These are phyloP conservation scores for Channa striata DNA, from an alignment of 2,797 vertebrate species.

Conservation along the genomic window DNA sequence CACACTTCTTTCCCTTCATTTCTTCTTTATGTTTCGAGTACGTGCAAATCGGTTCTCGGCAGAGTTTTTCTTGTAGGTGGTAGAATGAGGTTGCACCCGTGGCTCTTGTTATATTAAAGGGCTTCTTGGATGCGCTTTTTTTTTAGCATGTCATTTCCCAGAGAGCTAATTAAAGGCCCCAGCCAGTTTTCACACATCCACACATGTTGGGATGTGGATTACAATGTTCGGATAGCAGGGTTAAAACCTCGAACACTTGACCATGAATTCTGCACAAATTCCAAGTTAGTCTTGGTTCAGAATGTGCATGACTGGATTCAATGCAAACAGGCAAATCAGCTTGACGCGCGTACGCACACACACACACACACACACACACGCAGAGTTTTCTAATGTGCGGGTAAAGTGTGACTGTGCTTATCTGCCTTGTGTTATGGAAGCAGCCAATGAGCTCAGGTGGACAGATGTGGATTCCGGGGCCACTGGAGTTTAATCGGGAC, in stretches of 20 bases:
- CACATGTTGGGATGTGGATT: constrained; percentile 52
- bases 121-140: constrained; percentile 38
- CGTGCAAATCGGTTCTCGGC: not conserved
- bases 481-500: constrained; percentile 47
- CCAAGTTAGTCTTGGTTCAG: constrained; percentile 29
- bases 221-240: constrained; percentile 34
- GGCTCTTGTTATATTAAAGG: constrained; percentile 38
- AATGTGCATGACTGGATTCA: constrained; percentile 32
- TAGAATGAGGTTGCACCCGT: constrained; percentile 23
- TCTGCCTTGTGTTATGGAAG: constrained; percentile 43
- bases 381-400: constrained; percentile 7
- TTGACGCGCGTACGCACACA: not conserved
- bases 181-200: constrained; percentile 61
- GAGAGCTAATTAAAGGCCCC: constrained; percentile 61
- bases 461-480: constrained; percentile 38
- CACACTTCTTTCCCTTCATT: too few species aligned
- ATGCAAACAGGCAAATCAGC: constrained; percentile 9
- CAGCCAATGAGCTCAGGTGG: constrained; percentile 24
- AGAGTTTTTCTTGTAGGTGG: constrained; percentile 26
- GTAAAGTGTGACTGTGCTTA: not conserved
- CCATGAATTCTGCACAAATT: constrained; percentile 19
- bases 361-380: not conserved
- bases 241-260: constrained; percentile 40
- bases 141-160: constrained; percentile 53
- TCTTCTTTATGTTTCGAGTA: too few species aligned